A percentile compares a stretch with the other conserved stretches of the same genome.
phyloP scores from a whole-genome alignment of 2,888 invertebrate species.

The Diogma glabrata region DNA sequence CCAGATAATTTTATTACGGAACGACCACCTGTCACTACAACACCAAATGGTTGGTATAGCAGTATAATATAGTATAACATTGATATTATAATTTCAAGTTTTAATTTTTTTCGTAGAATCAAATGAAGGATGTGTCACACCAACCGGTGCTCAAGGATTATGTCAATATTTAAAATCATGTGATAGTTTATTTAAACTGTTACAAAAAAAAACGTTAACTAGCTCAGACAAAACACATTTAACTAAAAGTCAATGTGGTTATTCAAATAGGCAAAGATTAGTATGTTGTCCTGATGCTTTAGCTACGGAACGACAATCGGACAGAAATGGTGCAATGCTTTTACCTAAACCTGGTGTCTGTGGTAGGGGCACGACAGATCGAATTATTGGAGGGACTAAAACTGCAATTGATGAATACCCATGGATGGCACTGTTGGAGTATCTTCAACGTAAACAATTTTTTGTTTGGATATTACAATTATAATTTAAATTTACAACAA shows the following conservation, averaged over 20 bases:
- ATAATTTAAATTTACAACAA: not conserved
- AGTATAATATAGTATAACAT: no score
- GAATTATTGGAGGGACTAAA: slow-evolving; percentile 43
- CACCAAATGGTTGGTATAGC: no score
- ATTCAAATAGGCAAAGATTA: not conserved
- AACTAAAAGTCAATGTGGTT: slow-evolving; percentile 8
- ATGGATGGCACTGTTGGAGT: slow-evolving; percentile 27
- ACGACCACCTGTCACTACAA: not conserved
- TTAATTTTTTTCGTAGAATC: no score
- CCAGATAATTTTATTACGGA: not conserved
- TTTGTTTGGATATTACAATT: not conserved
- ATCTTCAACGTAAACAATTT: slow-evolving; percentile 23
- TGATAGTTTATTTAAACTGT: slow-evolving; percentile 28
- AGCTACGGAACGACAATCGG: not conserved
- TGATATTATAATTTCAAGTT: no score
- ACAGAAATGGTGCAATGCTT: no score
- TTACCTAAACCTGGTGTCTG: slow-evolving; percentile 7
- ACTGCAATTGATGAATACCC: slow-evolving; percentile 48
- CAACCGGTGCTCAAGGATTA: slow-evolving; percentile 27
- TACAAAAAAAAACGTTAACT: slow-evolving; percentile 21
- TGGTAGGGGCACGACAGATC: slow-evolving; percentile 26
- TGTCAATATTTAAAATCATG: slow-evolving; percentile 31
- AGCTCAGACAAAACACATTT: slow-evolving; percentile 18
- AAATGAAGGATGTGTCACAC: slow-evolving; percentile 22
- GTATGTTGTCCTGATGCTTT: slow-evolving; percentile 9